Percentiles rank a stretch among this genome's conserved stretches.
phyloP scores from a whole-genome alignment of 2,113 vertebrate genomes.

The Oreochromis spilurus region DNA sequence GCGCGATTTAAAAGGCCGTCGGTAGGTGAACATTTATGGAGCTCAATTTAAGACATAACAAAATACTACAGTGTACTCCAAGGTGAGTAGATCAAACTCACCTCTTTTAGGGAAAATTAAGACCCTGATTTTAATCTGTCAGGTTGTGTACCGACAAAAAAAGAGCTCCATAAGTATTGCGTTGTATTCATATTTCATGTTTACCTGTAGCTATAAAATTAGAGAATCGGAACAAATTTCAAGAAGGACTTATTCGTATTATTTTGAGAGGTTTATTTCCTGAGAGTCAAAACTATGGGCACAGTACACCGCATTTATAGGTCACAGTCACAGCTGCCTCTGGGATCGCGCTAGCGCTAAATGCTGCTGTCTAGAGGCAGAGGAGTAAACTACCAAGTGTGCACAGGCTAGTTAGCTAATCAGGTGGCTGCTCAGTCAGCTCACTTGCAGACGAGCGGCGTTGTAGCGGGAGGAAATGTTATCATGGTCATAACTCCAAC shows the following conservation, averaged over 20 bases:
- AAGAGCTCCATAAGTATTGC: neutral
- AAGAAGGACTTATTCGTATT: neutral
- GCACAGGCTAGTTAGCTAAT: slow-evolving; percentile 1
- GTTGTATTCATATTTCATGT: neutral
- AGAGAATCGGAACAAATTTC: accelerated
- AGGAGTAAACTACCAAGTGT: neutral
- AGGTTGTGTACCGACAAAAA: neutral
- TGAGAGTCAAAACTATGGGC: neutral
- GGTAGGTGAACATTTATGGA: neutral
- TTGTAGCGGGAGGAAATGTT: neutral
- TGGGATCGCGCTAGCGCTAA: neutral
- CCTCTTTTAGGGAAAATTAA: accelerated
- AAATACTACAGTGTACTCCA: neutral
- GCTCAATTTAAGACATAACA: neutral
- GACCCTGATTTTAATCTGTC: neutral
- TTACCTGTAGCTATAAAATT: neutral
- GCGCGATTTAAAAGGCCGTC: neutral
- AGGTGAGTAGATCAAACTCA: slow-evolving; percentile 13
- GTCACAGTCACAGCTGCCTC: slow-evolving; percentile 24
- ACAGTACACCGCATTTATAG: accelerated
- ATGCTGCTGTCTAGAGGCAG: neutral
- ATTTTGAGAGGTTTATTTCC: neutral
- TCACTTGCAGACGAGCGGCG: neutral
- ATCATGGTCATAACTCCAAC: neutral
- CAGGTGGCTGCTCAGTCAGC: slow-evolving; percentile 42